Base-by-base conservation (phyloP, 2,888 invertebrate species). In the Leptinotarsa haldemani region DNA sequence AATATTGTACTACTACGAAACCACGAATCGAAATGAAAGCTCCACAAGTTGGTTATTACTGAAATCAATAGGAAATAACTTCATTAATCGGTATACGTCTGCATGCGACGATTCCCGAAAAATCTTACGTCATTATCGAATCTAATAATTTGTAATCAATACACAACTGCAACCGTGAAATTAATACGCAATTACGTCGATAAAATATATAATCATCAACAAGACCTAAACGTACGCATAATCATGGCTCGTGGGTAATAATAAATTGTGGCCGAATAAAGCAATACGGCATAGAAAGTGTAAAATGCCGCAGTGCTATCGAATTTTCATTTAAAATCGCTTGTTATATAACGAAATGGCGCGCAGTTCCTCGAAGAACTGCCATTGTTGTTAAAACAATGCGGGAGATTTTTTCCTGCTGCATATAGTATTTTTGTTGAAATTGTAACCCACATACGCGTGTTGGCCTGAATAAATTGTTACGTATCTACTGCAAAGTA, bases 221-320 rank as follows among this genome's bases (percentile, higher is more conserved):
- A 16, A 61, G 4, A 61, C 40, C 40, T 13, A 5, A 61, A 30
- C 61, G 40, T 30, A 61, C 61, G 30, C 61, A 61, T 40, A 30
- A 61, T 40, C n/a, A 25, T 56, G 20, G 22, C 56, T 56, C 56
- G 22, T 56, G 56, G 56, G 25, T 56, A 56, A 52, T 56, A 56
- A 56, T 22, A 56, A 18, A 22, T 25, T 22, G 56, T 15, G 12
- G 22, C 15, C 56, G 22, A 40, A 40, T 40, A 40, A 40, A 9
- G 61, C 61, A 61, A 61, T 30, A 61, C 61, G 30, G n/a, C 30
- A 61, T 61, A 61, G 25, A 69, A 63, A 47, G 69, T 69, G 64
- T 50, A 50, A 69, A 64, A 69, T 69, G n/a, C 69, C 69, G 69
- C 69, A 69, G 58, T 52, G 69, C 18, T 69, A 69, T 69, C 63